phyloP scores from a whole-genome alignment of 2,888 invertebrate species.

The Cerceris rybyensis region DNA sequence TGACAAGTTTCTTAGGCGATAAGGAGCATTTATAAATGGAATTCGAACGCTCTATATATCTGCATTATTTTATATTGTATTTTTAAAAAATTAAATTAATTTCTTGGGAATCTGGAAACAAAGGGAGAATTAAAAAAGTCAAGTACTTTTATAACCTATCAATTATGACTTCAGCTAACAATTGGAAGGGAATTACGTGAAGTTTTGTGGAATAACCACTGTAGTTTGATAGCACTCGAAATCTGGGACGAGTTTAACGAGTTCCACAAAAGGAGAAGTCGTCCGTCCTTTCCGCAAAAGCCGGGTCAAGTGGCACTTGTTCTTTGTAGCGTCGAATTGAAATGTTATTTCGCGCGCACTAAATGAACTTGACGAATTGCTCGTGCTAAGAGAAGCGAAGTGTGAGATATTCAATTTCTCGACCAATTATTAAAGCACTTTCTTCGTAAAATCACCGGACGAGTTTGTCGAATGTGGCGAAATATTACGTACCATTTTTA shows the following conservation, averaged over 20 bases:
- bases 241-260: slow-evolving; percentile 71
- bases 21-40: too few species aligned
- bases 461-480: too few species aligned
- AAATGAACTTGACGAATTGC: slow-evolving; percentile 38
- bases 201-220: slow-evolving; percentile 6
- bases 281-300: slow-evolving; percentile 50
- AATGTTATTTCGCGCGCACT: slow-evolving; percentile 42
- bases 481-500: too few species aligned
- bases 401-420: background rate
- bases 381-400: slow-evolving; percentile 24
- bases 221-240: slow-evolving; percentile 52
- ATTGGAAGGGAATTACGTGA: background rate
- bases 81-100: too few species aligned
- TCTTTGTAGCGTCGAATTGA: slow-evolving; percentile 40
- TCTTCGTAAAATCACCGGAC: background rate
- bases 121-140: too few species aligned
- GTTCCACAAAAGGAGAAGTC: slow-evolving; percentile 58
- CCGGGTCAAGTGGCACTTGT: slow-evolving; percentile 59
- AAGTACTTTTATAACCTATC: background rate
- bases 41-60: too few species aligned
- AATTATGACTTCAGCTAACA: background rate
- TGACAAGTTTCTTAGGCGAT: too few species aligned
- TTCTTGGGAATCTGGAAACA: too few species aligned
- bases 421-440: background rate
- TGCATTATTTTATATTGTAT: too few species aligned